A percentile compares a stretch with the other conserved stretches of the same genome.
These are phyloP conservation scores for Avahi laniger DNA, from an alignment of 2,797 vertebrate species.

Conservation along the genomic window DNA sequence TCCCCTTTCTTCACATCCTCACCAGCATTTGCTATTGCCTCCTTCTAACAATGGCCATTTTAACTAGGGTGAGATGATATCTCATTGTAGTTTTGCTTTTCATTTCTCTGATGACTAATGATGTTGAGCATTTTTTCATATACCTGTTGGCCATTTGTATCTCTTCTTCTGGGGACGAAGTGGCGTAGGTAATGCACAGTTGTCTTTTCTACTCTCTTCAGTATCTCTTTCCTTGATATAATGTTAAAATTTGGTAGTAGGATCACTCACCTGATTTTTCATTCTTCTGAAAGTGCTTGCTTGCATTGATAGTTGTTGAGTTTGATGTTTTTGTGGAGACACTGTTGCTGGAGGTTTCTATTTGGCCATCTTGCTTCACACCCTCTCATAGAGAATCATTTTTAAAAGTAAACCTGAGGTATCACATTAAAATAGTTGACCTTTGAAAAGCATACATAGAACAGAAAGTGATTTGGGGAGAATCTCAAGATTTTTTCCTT, in stretches of 20 bases:
- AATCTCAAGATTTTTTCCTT: neutral
- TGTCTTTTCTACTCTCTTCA: too few species aligned
- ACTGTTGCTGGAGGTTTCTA: too few species aligned
- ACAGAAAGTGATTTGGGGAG: neutral
- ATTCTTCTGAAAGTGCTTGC: too few species aligned
- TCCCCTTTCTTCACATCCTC: neutral
- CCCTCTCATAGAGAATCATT: neutral
- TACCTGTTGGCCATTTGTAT: neutral
- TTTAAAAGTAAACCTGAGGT: neutral
- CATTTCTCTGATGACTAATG: neutral
- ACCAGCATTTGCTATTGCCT: neutral
- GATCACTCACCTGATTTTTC: too few species aligned
- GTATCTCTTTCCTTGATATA: too few species aligned
- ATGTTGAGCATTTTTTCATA: neutral
- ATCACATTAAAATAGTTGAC: neutral
- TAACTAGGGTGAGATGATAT: neutral
- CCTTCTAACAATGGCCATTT: neutral
- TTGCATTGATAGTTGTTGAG: too few species aligned
- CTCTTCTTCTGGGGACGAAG: neutral
- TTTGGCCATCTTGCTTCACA: too few species aligned
- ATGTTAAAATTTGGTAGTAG: too few species aligned
- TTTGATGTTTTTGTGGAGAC: too few species aligned
- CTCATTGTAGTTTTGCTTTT: neutral
- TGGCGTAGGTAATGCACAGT: too few species aligned
- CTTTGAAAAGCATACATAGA: neutral